phyloP scores from a whole-genome alignment of 2,113 vertebrate species.

The Capreolus pygargus region DNA sequence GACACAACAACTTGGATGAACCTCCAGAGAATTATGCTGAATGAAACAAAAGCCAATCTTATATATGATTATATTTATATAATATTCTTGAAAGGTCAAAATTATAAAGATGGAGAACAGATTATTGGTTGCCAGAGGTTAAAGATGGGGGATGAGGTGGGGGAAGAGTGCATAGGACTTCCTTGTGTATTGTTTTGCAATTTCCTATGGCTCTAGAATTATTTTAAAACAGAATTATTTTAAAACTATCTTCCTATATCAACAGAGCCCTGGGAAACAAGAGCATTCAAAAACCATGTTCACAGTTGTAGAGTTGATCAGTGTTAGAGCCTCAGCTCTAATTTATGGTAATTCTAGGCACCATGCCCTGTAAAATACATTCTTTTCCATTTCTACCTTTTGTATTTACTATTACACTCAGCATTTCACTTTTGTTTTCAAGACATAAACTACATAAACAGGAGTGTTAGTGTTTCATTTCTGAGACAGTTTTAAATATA shows the following conservation, averaged over 20 bases:
- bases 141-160: neutral
- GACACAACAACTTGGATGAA: neutral
- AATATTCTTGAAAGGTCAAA: neutral
- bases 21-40: neutral
- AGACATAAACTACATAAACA: neutral
- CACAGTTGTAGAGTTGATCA: neutral
- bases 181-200: neutral
- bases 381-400: neutral
- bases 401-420: neutral
- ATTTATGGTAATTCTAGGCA: neutral
- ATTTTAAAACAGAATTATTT: neutral
- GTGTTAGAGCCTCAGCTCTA: neutral
- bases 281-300: neutral
- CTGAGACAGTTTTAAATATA: neutral
- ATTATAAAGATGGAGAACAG: neutral
- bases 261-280: neutral
- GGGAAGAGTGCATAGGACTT: neutral
- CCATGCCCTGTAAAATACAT: neutral
- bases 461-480: neutral
- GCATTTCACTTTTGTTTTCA: neutral
- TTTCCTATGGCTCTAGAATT: neutral
- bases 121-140: neutral
- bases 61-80: neutral
- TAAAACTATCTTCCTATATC: neutral
- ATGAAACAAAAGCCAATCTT: neutral